Evolutionary conservation across 2,113 vertebrate species (phyloP), one percentile per base, ranked within the genome.

Genomic region (Equus quagga): DNA sequence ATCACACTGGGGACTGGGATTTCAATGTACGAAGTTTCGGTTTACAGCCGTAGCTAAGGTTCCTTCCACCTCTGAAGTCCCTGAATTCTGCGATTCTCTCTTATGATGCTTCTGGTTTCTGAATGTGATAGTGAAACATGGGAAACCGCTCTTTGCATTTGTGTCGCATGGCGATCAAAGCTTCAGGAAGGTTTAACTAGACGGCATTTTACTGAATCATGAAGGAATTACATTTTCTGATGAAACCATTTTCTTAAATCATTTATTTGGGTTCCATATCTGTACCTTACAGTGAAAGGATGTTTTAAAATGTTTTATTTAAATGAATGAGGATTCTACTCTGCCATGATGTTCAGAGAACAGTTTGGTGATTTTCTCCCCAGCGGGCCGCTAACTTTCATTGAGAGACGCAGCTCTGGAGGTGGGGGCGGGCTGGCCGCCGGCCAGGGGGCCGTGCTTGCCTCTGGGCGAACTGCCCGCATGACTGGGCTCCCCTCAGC

Each of bases 161-260:
- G 28, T 58, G 82, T 44, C 44, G 76, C 62, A 46, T 28, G 49
- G 23, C 54, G 70, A 58, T 67, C 73, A 82, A 72, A 86, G 54
- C 64, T 73, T 93, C 83, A 83, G 62, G 86, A 78, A 93, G 80
- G 56, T 89, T 89, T 54, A 83, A 94, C 56, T 86, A 78, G 87
- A 72, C 54, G 67, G 24, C 46, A 70, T 78, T 85, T 76, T 86
- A 87, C 41, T 86, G 72, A 96, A 62, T 94, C 67, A 56, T 13
- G 2, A 91, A 82, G 49, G 49, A 97, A 96, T 96, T 91, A 46
- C 36, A 33, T 95, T 90, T 93, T 91, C 60, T 88, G 67, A 60
- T 28, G 26, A 83, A 67, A 60, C 62, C 12, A 28, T 92, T 79
- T 94, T 72, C 91, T 91, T 67, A 91, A 92, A 67, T 88, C 46